Evolutionary conservation across 2,888 invertebrate species (phyloP).

Genomic region (Malthinus flaveolus): DNA sequence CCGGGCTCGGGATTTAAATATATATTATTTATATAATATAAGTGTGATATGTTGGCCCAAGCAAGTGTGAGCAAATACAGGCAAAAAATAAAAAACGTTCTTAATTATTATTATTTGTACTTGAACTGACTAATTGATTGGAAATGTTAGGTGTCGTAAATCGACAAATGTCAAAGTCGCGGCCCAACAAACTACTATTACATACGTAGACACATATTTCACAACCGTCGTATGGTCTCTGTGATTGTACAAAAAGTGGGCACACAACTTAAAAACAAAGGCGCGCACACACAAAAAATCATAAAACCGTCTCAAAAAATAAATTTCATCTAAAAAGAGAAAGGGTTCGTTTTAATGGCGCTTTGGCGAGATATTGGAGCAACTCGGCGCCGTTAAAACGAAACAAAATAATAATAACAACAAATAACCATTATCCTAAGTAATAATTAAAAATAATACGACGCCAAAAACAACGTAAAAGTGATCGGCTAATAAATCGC

Average conservation of each 20-base stretch:
- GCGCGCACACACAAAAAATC: not conserved
- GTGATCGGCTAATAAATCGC: slow-evolving; percentile 10
- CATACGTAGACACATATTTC: slow-evolving; percentile 44
- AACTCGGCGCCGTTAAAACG: too few relatives aligned
- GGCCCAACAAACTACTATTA: slow-evolving; percentile 16
- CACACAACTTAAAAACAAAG: slow-evolving; percentile 14
- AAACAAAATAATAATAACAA: too few relatives aligned
- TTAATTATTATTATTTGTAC: slow-evolving; percentile 72
- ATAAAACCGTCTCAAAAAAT: not conserved
- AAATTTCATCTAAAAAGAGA: not conserved
- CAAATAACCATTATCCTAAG: too few relatives aligned
- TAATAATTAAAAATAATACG: slow-evolving; percentile 1
- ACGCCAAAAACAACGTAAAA: slow-evolving; percentile 6
- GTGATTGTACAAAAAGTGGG: slow-evolving; percentile 44
- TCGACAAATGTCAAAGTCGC: slow-evolving; percentile 32
- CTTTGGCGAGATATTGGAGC: too few relatives aligned
- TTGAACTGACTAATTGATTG: slow-evolving; percentile 80
- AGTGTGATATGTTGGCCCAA: slow-evolving; percentile 41
- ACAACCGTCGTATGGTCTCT: slow-evolving; percentile 52
- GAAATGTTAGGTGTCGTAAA: slow-evolving; percentile 37
- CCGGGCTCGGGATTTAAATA: not conserved
- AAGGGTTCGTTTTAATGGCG: too few relatives aligned
- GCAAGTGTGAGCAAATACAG: slow-evolving; percentile 32
- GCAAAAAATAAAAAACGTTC: slow-evolving; percentile 38
- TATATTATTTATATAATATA: slow-evolving; percentile 14